phyloP scores from a whole-genome alignment of 2,113 vertebrate species.

The Brienomyrus longianalis region DNA sequence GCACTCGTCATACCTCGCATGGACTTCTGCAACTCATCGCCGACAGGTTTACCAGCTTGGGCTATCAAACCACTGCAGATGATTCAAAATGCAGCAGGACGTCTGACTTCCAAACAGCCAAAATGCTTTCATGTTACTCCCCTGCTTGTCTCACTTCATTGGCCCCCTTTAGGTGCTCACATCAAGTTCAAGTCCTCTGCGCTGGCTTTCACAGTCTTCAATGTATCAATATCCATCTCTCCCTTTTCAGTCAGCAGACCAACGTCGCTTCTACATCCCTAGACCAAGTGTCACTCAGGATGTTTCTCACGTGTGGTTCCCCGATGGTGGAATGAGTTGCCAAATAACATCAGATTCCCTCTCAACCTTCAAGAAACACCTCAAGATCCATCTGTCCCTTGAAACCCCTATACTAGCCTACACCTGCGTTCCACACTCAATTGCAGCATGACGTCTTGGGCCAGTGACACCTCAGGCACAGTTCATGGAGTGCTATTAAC shows the following conservation, averaged over 20 bases:
- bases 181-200: not conserved
- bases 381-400: not conserved
- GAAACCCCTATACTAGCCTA: not conserved
- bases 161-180: not conserved
- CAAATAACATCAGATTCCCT: not conserved
- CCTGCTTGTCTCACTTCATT: not conserved
- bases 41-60: not conserved
- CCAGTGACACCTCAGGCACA: not conserved
- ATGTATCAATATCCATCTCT: not conserved
- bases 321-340: not conserved
- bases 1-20: not conserved
- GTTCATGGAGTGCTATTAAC: not conserved
- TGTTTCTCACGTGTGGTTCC: not conserved
- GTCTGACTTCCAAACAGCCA: not conserved
- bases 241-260: not conserved
- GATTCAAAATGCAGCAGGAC: not conserved
- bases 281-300: not conserved
- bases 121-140: not conserved
- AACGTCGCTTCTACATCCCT: not conserved
- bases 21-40: not conserved
- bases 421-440: not conserved
- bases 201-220: not conserved
- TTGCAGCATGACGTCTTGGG: not conserved
- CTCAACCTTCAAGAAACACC: not conserved
- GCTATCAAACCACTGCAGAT: not conserved